Evolutionary conservation across 2,113 vertebrate genomes (phyloP), one percentile per base, ranked within the genome.

Genomic region (Aleadryas rufinucha): DNA sequence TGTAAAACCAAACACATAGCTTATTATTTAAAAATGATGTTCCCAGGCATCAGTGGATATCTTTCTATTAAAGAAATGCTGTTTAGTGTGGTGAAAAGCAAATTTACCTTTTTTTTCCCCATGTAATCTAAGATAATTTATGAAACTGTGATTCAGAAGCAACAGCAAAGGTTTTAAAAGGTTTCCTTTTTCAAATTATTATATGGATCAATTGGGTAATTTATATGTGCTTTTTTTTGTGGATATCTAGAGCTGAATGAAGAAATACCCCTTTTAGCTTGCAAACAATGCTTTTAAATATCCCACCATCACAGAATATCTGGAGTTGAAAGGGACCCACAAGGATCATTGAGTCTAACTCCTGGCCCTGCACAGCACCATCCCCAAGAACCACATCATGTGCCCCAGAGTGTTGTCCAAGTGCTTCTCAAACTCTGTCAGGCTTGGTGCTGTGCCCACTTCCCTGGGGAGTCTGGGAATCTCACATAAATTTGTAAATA

Each of bases 1-100:
- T 97, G 64, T 65, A 97, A 94, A 52, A 97, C 90, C 79, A 94
- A 93, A 61, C 69, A 57, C 26, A 39, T 90, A 8, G 2, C 31
- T 5, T 81, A 13, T n/a, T 89, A 86, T 89, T 97, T 98, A 95
- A 97, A 96, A 98, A 96, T 96, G 92, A 74, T 53, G 27, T 96
- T 93, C 54, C 83, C 31, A 63, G 90, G 44, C 79, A 86, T 96
- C 87, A 89, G 54, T 94, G 79, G 80, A 24, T 97, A 77, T 92
- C 88, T 95, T 96, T 97, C 37, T 64, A 50, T 59, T 89, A 52
- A 96, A 95, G 53, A 57, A 96, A 95, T 82, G 53, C 64, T 92
- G 18, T 47, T 96, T 59, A 24, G 7, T 44, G 22, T 94, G 71
- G 45, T 88, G 47, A 94, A 85, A 91, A 90, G 59, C 31, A 79